Evolutionary conservation across 92 coral and sea anemone genomes (phyloP), one percentile per base, ranked within the genome.

Genomic region (Palythoa grandiflora): DNA sequence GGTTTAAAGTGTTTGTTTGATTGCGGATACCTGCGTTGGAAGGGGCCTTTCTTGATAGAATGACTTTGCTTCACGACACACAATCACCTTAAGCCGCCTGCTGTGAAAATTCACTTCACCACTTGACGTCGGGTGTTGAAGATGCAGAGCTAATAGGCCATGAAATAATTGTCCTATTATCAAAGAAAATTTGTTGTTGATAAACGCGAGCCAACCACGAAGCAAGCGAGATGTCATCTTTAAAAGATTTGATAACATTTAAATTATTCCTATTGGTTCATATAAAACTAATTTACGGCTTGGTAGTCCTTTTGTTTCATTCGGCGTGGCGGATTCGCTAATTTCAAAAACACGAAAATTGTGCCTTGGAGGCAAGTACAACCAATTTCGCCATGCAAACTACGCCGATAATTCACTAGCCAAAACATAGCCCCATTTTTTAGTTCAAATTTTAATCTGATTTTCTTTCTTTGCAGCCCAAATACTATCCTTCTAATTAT

Each of bases 121-220:
- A 90, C 93, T 92, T 94, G 98, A 94, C 96, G 95, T 93, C 94
- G 93, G 95, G 93, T 94, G 91, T 93, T 97, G 94, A 94, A 94
- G 94, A 95, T 94, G 95, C 96, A 92, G 90, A 91, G 98, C 96
- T 95, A 94, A 97, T 96, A 95, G 99, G 99, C 98, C 96, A 96
- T 92, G 93, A 92, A 96, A 96, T 95, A 97, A 95, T 97, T 97
- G 98, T 97, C 98, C 92, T 94, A 93, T 97, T 97, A 95, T 97
- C 99, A 95, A 66, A 89, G 94, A 96, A 94, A 97, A 97, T 95
- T 97, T 97, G 99, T 97, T 97, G 99, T 97, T 97, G 99, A 97
- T 97, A 97, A 97, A 94, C 92, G 96, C 76, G 97, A 91, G 93
- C 98, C 96, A 96, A 97, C 99, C 99, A 94, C 98, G 92, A 89